phyloP scores from a whole-genome alignment of 2,888 invertebrate species.

The Steinernema hermaphroditum region DNA sequence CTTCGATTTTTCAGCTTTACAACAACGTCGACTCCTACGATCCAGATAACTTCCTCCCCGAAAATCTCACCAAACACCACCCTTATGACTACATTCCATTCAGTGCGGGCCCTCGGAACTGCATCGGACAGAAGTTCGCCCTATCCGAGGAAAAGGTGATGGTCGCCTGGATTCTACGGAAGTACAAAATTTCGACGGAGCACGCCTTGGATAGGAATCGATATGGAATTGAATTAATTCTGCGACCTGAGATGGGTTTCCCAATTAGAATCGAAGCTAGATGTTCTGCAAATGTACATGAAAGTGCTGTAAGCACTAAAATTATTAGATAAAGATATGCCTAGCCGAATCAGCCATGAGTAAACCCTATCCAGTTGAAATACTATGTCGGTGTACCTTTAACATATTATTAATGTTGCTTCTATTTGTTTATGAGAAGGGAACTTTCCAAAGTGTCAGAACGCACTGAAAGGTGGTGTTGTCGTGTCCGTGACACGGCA shows the following conservation, averaged over 20 bases:
- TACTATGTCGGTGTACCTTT: too few species aligned
- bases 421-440: too few species aligned
- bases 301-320: too few species aligned
- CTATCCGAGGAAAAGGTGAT: constrained; percentile 67
- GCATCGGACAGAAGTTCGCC: constrained; percentile 67
- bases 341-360: too few species aligned
- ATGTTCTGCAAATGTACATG: too few species aligned
- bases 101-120: constrained; percentile 41
- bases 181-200: constrained; percentile 61
- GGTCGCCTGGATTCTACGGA: constrained; percentile 64
- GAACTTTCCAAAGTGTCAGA: too few species aligned
- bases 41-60: constrained; percentile 67
- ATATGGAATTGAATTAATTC: constrained; percentile 30
- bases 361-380: too few species aligned
- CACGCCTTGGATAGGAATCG: constrained; percentile 60
- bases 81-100: constrained; percentile 41
- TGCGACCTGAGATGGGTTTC: constrained; percentile 31
- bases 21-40: constrained; percentile 67
- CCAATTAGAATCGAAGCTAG: neutral
- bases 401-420: too few species aligned
- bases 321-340: too few species aligned
- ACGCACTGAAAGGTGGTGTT: too few species aligned
- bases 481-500: too few species aligned
- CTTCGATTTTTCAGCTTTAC: constrained; percentile 55
- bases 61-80: constrained; percentile 47